Base-by-base conservation (phyloP, 2,888 invertebrate genomes). In the Eledona agricola region DNA sequence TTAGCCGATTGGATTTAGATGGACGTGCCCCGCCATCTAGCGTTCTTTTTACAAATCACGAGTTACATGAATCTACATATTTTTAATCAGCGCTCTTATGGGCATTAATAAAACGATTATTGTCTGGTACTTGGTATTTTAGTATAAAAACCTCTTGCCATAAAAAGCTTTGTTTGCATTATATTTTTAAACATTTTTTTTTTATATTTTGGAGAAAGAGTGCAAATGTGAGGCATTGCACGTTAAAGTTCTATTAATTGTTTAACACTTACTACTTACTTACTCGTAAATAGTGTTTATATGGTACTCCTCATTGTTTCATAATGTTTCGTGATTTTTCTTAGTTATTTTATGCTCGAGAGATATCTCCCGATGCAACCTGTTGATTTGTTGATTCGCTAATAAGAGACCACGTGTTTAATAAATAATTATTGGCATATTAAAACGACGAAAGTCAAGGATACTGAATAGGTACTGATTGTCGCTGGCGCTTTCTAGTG, bases 371-470 rank as follows among this genome's bases (percentile, higher is more conserved):
- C 23, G 42, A 19, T 22, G 25, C 19, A 45, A 50, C 50, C 55
- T 55, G 50, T 55, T 50, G 23, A 34, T 20, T 55, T 50, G 50
- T 45, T 23, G 40, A 32, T 45, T 12, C 32, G 61, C 59, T 61
- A 62, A 61, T 64, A 59, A 55, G 46, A 58, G 59, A 65, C 67
- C 70, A 69, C 70, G 70, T 71, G 70, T 61, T 65, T 60, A 58
- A 57, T 62, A 67, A 68, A 67, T 68, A 65, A 64, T 58, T 57
- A 59, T 38, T 49, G 34, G 42, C 47, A 52, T 58, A 60, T 54
- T 51, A 51, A 64, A 58, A 43, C 55, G 51, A 64, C 67, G 67
- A 69, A 70, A 71, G 70, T 72, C 71, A 72, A 71, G 71, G 71
- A 70, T 72, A 63, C 57, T 25, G 32, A 15, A 38, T 50, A 45